phyloP scores from a whole-genome alignment of 1,140 invertebrate genomes.

The Leptoteleia sp. region DNA sequence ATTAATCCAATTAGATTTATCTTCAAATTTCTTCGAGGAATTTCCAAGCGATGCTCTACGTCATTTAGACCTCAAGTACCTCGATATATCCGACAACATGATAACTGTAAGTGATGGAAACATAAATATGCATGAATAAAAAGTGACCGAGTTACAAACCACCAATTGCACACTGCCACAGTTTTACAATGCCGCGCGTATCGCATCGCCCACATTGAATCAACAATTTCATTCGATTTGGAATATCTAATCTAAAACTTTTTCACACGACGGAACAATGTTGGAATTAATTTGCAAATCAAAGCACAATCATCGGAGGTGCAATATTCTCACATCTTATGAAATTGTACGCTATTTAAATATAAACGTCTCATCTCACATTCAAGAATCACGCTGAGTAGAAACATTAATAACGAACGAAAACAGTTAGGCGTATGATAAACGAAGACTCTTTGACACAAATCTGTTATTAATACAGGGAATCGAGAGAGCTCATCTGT shows the following conservation, averaged over 20 bases:
- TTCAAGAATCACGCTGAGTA: not conserved
- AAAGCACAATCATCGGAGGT: slow-evolving; percentile 4
- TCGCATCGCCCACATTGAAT: slow-evolving; percentile 17
- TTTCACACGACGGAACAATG: slow-evolving; percentile 19
- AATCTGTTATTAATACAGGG: slow-evolving; percentile 80
- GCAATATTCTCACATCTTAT: slow-evolving; percentile 16
- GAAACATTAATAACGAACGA: too few relatives aligned
- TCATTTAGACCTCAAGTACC: slow-evolving; percentile 85
- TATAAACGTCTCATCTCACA: slow-evolving; percentile 11
- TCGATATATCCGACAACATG: slow-evolving; percentile 92
- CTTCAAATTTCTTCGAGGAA: slow-evolving; percentile 90
- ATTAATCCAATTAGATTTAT: slow-evolving; percentile 89
- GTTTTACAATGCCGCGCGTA: slow-evolving; percentile 18
- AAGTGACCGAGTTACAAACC: slow-evolving; percentile 13
- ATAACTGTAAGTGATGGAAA: slow-evolving; percentile 84
- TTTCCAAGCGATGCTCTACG: slow-evolving; percentile 90
- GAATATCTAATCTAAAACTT: slow-evolving; percentile 20
- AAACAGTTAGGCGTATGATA: not conserved
- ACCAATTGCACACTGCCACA: slow-evolving; percentile 26
- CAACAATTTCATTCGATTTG: slow-evolving; percentile 5
- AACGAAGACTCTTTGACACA: slow-evolving; percentile 9
- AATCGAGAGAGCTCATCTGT: slow-evolving; percentile 86
- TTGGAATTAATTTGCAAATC: slow-evolving; percentile 20
- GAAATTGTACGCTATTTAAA: slow-evolving; percentile 24
- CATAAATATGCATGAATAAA: slow-evolving; percentile 23